phyloP scores from a whole-genome alignment of 2,888 invertebrate genomes.

The Melieria crassipennis region DNA sequence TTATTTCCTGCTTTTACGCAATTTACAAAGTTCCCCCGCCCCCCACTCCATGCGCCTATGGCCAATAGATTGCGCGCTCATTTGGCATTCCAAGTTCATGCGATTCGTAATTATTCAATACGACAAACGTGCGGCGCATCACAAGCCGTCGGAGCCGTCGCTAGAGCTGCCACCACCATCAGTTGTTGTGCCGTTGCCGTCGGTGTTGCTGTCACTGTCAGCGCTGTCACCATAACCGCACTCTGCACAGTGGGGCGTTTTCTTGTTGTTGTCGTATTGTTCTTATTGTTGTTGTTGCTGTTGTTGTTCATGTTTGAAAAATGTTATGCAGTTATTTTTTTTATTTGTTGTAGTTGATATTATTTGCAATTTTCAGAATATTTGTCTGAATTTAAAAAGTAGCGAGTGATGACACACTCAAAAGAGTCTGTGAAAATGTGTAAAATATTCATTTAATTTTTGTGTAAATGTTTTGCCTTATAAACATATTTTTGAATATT shows the following conservation, averaged over 20 bases:
- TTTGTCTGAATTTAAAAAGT: constrained; percentile 16
- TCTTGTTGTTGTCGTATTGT: constrained; percentile 11
- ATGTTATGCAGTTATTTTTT: too few relatives aligned
- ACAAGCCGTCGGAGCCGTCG: constrained; percentile 18
- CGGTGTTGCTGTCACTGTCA: constrained; percentile 11
- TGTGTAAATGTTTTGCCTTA: too few relatives aligned
- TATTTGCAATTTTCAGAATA: constrained; percentile 18
- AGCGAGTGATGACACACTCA: too few relatives aligned
- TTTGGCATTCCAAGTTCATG: constrained; percentile 37
- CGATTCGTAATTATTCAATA: constrained; percentile 57
- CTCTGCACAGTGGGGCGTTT: background rate
- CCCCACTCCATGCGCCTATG: constrained; percentile 1
- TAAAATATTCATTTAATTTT: too few relatives aligned
- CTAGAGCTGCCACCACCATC: constrained; percentile 5
- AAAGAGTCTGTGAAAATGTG: too few relatives aligned
- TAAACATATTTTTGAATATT: too few relatives aligned
- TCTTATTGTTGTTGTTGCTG: constrained; percentile 4
- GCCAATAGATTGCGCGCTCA: constrained; percentile 24
- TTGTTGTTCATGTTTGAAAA: background rate
- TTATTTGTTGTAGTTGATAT: too few relatives aligned
- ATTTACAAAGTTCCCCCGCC: constrained; percentile 15
- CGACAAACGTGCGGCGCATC: constrained; percentile 54
- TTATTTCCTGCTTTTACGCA: constrained; percentile 30
- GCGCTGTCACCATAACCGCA: background rate
- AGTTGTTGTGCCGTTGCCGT: constrained; percentile 10